Base-by-base conservation (phyloP, 1,140 invertebrate genomes). In the Brachystomella parvula region DNA sequence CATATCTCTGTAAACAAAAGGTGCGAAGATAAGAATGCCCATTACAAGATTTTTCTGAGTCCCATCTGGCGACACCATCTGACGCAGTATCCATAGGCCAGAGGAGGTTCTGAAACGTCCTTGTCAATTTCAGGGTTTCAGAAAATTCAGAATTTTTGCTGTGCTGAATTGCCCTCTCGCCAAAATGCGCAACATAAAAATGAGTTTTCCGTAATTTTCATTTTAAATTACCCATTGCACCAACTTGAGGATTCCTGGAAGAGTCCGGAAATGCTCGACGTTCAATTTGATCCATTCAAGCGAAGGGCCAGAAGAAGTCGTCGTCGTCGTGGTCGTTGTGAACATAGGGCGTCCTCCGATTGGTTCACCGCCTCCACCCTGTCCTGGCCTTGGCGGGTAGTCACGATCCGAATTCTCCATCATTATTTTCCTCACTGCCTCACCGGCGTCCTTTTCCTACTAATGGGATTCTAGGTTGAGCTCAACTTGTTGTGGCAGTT, bases 231-330 rank as follows among this genome's bases (percentile, higher is more conserved):
- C 82, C 77, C 81, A 67, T 76, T 83, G 77, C 9, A 78, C 73
- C 2, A 83, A 66, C 72, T 83, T 83, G n/a, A 82, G 56, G 56
- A 82, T 78, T 56, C 82, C 82, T 12, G 82, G 80, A 73, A 80
- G 75, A 28, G 80, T 78, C 58, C 69, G 76, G 74, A 82, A 82
- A 73, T 83, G 81, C 28, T 71, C 63, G 17, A 78, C 64, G 69
- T 82, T 82, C 17, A 82, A 28, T 59, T 71, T 75, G 30, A 82
- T 74, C 68, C 76, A 77, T 19, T 76, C 73, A 24, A 80, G 61
- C n/a, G 73, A 67, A 29, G 71, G 67, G 39, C 59, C 58, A 26
- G 73, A 69, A 19, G 66, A 63, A 19, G 68, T 72, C 6, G 63
- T 63, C 1, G 71, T 70, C 2, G 65, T 66, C 17, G 68, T 70